Evolutionary conservation across 2,888 invertebrate species (phyloP).

Genomic region (Amphipoea lucens): DNA sequence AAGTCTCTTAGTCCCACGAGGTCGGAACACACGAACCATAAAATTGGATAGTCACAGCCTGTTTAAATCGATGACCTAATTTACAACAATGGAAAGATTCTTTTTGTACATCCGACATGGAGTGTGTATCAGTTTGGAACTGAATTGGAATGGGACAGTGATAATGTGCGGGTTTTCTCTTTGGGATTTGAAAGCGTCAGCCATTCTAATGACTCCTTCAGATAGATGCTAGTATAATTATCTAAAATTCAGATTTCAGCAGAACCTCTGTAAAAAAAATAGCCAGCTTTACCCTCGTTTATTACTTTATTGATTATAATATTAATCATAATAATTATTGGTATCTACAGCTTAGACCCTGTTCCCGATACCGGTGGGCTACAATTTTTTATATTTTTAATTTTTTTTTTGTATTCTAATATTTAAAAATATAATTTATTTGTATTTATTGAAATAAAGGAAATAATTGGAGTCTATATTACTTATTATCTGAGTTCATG

Average conservation of each 20-base stretch:
- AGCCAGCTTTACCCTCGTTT: not conserved
- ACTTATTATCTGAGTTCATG: not conserved
- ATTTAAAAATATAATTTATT: no score
- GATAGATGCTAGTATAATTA: not conserved
- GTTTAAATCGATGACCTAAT: slow-evolving; percentile 78
- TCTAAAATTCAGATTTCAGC: not conserved
- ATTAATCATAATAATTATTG: not conserved
- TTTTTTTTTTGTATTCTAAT: no score
- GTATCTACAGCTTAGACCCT: no score
- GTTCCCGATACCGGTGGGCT: no score
- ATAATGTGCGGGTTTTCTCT: not conserved
- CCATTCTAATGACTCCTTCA: no score
- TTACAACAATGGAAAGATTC: slow-evolving; percentile 57
- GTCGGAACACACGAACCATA: slow-evolving; percentile 68
- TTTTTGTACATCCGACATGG: slow-evolving; percentile 26
- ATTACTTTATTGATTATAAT: no score
- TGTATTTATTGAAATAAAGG: no score
- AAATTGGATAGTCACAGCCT: slow-evolving; percentile 77
- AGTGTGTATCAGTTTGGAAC: slow-evolving; percentile 26
- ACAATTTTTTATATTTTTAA: no score
- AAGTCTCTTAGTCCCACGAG: slow-evolving; percentile 64
- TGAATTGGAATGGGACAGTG: slow-evolving; percentile 25
- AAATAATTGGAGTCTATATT: no score
- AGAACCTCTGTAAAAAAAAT: not conserved
- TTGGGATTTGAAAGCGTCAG: not conserved